Evolutionary conservation across 92 coral and sea anemone species (phyloP).

Genomic region (Porites divaricata): DNA sequence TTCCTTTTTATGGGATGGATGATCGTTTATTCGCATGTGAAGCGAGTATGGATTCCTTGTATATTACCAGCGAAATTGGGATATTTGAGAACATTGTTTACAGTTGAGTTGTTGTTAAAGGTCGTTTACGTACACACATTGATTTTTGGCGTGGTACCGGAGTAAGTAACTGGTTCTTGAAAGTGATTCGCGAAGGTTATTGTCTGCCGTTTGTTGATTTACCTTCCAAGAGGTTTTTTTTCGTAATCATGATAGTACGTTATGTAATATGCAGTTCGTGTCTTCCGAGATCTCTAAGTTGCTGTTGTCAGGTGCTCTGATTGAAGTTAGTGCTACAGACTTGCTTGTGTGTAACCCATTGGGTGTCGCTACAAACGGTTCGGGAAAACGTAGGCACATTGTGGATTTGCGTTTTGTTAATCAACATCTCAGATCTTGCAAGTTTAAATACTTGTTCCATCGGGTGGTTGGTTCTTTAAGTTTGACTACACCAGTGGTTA

Average conservation of each 20-base stretch:
- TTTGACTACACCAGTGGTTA: slow-evolving; percentile 54
- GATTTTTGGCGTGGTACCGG: slow-evolving; percentile 51
- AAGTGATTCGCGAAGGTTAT: slow-evolving; percentile 47
- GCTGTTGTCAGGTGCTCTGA: slow-evolving; percentile 33
- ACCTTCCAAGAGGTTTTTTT: slow-evolving; percentile 31
- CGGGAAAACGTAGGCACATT: slow-evolving; percentile 46
- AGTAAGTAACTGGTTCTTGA: slow-evolving; percentile 48
- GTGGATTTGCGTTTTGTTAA: slow-evolving; percentile 49
- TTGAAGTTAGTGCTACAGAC: slow-evolving; percentile 34
- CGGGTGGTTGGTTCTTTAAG: slow-evolving; percentile 38
- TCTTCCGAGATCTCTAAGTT: slow-evolving; percentile 41
- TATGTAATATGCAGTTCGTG: slow-evolving; percentile 41
- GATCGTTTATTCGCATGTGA: no score
- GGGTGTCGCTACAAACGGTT: slow-evolving; percentile 44
- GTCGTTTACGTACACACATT: slow-evolving; percentile 42
- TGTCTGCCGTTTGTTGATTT: slow-evolving; percentile 55
- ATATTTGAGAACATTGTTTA: slow-evolving; percentile 7
- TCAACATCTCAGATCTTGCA: slow-evolving; percentile 39
- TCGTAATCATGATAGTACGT: slow-evolving; percentile 45
- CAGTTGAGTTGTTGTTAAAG: slow-evolving; percentile 51
- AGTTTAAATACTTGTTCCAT: slow-evolving; percentile 49
- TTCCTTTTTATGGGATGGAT: not conserved
- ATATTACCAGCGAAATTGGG: not conserved
- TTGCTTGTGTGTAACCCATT: slow-evolving; percentile 50
- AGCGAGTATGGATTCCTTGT: slow-evolving; percentile 3